phyloP scores from a whole-genome alignment of 37 sponge, comb jelly and placozoan species.

The Dysidea cf. avara region DNA sequence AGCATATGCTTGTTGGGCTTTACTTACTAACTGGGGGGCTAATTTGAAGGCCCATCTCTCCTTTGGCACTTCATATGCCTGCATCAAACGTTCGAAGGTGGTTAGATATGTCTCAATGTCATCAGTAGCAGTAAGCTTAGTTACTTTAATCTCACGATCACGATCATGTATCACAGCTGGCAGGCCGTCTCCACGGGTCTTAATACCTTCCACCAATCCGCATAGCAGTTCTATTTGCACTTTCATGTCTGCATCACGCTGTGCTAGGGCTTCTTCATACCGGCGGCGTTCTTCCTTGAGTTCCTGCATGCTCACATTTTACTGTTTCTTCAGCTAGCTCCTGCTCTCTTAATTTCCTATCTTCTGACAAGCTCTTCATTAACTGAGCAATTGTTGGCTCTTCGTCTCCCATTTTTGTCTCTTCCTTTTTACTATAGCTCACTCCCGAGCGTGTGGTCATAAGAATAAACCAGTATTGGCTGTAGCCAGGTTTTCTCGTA shows the following conservation, averaged over 20 bases:
- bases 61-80: background rate
- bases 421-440: no score
- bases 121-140: conserved; percentile 14
- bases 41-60: conserved; percentile 20
- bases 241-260: background rate
- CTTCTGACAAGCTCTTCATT: no score
- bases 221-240: background rate
- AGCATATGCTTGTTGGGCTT: conserved; percentile 52
- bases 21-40: conserved; percentile 11
- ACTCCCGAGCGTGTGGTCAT: no score
- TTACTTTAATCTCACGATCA: conserved; percentile 9
- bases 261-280: background rate
- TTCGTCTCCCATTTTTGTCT: no score
- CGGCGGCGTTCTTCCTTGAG: background rate
- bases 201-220: background rate
- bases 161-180: no score
- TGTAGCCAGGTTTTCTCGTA: no score
- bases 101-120: conserved; percentile 37
- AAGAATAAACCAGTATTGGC: no score
- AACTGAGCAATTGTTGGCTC: no score
- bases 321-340: no score
- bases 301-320: no score
- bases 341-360: no score
- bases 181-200: background rate
- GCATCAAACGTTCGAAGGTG: conserved; percentile 32